These are phyloP conservation scores for Sternarchorhynchus goeldii DNA, from an alignment of 2,797 vertebrate species.

Conservation along the genomic window DNA sequence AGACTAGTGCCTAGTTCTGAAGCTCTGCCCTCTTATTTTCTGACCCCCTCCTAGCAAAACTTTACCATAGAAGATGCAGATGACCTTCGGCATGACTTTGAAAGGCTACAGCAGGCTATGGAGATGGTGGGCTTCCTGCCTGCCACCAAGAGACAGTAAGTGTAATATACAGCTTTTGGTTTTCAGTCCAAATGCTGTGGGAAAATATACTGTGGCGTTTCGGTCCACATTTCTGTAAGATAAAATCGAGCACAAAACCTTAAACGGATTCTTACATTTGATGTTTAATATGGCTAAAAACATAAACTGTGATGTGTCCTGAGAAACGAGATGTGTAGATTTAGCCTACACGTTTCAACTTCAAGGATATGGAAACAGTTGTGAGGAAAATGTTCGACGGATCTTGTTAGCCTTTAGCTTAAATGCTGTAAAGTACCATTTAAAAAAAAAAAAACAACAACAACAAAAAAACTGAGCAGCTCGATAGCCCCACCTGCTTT, in stretches of 20 bases:
- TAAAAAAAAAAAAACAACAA: neutral
- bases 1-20: neutral
- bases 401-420: too few relatives aligned
- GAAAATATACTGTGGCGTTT: too few relatives aligned
- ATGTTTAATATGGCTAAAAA: too few relatives aligned
- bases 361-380: too few relatives aligned
- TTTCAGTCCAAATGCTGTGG: too few relatives aligned
- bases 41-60: constrained; percentile 80
- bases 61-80: constrained; percentile 98
- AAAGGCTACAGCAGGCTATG: constrained; percentile 98
- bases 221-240: too few relatives aligned
- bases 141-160: constrained; percentile 94
- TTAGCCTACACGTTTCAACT: too few relatives aligned
- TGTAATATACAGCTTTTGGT: constrained; percentile 13
- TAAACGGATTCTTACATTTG: neutral
- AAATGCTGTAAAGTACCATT: too few relatives aligned
- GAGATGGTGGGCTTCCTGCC: constrained; percentile 99
- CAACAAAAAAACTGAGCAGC: constrained; percentile 8
- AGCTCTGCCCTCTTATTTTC: neutral
- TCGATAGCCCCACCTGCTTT: neutral
- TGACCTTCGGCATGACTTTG: constrained; percentile 93
- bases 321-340: too few relatives aligned
- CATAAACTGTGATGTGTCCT: too few relatives aligned
- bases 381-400: too few relatives aligned
- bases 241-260: too few relatives aligned